A percentile compares a stretch with the other conserved stretches of the same genome.
Evolutionary conservation across 2,113 vertebrate species (phyloP).

Genomic region (Nyctereutes procyonoides): DNA sequence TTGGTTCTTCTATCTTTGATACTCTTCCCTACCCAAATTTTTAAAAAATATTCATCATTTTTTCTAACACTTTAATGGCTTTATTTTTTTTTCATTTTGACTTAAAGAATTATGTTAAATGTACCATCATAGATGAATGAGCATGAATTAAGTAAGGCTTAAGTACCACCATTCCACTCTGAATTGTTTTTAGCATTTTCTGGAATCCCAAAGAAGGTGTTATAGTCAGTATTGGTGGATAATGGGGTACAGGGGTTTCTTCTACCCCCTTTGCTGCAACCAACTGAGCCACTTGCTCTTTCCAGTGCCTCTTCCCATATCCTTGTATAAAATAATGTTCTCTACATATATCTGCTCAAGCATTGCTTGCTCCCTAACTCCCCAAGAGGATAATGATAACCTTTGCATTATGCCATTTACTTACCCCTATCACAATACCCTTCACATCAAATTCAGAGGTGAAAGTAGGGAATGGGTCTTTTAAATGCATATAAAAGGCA

Average conservation of each 20-base stretch:
- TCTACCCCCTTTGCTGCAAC: background rate
- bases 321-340: background rate
- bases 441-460: background rate
- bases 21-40: background rate
- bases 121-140: background rate
- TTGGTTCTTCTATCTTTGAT: conserved; percentile 6
- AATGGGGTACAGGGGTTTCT: fast-evolving
- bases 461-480: background rate
- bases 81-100: background rate
- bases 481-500: background rate
- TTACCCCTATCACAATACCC: background rate
- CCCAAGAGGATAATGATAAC: no score
- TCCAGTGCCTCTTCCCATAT: fast-evolving
- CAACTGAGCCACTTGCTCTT: background rate
- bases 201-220: background rate
- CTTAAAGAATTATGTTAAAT: background rate
- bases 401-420: background rate
- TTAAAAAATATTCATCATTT: background rate
- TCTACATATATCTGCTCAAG: background rate
- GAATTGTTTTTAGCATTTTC: background rate
- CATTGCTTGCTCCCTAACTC: background rate
- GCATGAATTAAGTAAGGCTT: background rate
- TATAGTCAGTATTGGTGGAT: background rate
- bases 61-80: background rate
- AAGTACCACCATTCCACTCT: background rate